Conservation (phyloP, 2,888 invertebrate species). For the Elegia similella region DNA sequence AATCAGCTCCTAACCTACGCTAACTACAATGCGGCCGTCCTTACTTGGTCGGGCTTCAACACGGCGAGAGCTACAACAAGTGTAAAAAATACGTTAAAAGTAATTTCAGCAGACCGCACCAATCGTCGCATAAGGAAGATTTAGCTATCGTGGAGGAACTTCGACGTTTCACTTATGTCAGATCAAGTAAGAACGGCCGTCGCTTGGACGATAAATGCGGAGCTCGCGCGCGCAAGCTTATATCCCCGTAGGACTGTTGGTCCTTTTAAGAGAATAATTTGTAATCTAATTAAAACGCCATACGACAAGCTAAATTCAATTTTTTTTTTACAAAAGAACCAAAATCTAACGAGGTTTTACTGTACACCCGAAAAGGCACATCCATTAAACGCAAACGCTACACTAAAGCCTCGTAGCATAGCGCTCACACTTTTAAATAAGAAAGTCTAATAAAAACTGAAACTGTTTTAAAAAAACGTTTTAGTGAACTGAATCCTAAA, state of each 20-base stretch:
- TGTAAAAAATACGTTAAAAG: no score
- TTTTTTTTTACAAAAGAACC: not conserved
- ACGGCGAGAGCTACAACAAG: not conserved
- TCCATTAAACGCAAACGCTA: slow-evolving; percentile 3
- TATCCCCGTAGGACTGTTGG: not conserved
- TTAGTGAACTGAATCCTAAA: not conserved
- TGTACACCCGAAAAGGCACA: slow-evolving; percentile 11
- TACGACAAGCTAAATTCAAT: not conserved
- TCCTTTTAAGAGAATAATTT: not conserved
- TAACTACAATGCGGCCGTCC: slow-evolving; percentile 15
- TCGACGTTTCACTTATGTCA: not conserved
- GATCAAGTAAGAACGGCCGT: not conserved
- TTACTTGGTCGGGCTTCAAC: not conserved
- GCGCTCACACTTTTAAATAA: not conserved
- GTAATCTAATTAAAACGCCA: not conserved
- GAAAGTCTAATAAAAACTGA: not conserved
- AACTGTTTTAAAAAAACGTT: not conserved
- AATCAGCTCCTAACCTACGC: slow-evolving; percentile 25
- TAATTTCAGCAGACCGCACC: no score
- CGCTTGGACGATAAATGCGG: not conserved
- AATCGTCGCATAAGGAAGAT: no score
- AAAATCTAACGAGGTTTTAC: not conserved
- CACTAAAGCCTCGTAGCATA: slow-evolving; percentile 4
- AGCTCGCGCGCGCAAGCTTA: slow-evolving; percentile 1
- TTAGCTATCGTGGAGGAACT: no score